Evolutionary conservation across 2,113 vertebrate genomes (phyloP), one percentile per base, ranked within the genome.

Genomic region (Crotalus horridus): DNA sequence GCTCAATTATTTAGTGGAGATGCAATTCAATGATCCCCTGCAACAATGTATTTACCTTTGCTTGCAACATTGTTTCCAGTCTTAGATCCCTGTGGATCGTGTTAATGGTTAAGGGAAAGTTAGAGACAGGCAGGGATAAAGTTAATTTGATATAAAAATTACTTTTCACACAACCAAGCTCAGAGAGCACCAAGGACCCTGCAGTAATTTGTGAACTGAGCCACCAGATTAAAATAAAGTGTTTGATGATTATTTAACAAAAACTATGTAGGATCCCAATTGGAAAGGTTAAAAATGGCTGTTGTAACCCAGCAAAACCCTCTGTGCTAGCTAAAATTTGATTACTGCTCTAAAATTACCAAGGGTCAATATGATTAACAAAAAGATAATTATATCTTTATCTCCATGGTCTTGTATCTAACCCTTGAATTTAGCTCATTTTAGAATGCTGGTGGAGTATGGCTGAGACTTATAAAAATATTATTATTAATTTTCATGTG

Each of bases 401-500:
- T 69, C 2, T 21, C 33, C 33, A 81, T 15, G 69, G 33, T 81
- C 33, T 39, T n/a, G 39, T 74, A 3, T 74, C 13, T 74, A 74
- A 74, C 15, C 15, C n/a, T 15, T 74, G 69, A 74, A 74, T 33
- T 74, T 74, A 74, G n/a, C n/a, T 74, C 69, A 17, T 74, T 81
- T 81, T 81, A 64, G 46, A 6, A 15, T 69, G 29, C 64, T 69
- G 29, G 29, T 56, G 23, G 39, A 61, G 15, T 64, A 90, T 13
- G 24, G 1, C 15, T 46, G 9, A 24, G 24, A 20, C 51, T 33
- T 33, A 55, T 39, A 74, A 89, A 87, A 85, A 46, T 0, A 0
- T 88, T 2, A 33, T 91, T 61, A 85, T 91, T 94, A 29, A 26
- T 91, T 85, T 91, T 90, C 64, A n/a, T 87, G 94, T 51, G 0